Evolutionary conservation across 2,113 vertebrate species (phyloP).

Genomic region (Girardinichthys multiradiatus): DNA sequence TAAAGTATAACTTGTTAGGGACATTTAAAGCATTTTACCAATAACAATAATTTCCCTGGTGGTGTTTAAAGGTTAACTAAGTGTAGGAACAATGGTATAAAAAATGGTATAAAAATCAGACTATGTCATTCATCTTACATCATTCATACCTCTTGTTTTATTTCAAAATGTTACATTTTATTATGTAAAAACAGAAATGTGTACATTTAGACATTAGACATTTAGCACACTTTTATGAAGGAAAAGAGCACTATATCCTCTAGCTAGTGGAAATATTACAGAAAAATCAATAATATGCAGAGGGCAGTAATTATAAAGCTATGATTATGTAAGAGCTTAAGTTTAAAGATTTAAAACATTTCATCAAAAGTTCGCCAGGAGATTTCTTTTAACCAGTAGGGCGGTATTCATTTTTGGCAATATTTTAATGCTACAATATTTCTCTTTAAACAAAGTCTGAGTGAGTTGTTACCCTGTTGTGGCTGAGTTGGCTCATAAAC

Average conservation of each 20-base stretch:
- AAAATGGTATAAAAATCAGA: background rate
- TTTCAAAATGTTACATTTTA: background rate
- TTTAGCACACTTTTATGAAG: background rate
- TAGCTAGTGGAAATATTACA: background rate
- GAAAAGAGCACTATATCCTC: background rate
- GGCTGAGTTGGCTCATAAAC: too few species aligned
- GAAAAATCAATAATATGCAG: background rate
- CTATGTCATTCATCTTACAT: background rate
- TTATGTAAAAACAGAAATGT: background rate
- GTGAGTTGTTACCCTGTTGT: too few species aligned
- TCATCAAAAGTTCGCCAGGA: too few species aligned
- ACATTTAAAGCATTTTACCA: background rate
- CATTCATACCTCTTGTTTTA: background rate
- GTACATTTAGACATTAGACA: background rate
- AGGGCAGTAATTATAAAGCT: background rate
- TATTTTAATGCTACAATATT: too few species aligned
- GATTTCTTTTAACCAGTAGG: too few species aligned
- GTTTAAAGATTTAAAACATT: too few species aligned
- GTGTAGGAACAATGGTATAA: background rate
- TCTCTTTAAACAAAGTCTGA: too few species aligned
- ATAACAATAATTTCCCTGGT: background rate
- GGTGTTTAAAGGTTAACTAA: background rate
- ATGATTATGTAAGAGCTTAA: background rate
- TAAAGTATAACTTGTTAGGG: background rate
- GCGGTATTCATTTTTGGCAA: too few species aligned